These are phyloP conservation scores for Serrognathus titanus DNA, from an alignment of 2,888 invertebrate species.

Conservation along the genomic window DNA sequence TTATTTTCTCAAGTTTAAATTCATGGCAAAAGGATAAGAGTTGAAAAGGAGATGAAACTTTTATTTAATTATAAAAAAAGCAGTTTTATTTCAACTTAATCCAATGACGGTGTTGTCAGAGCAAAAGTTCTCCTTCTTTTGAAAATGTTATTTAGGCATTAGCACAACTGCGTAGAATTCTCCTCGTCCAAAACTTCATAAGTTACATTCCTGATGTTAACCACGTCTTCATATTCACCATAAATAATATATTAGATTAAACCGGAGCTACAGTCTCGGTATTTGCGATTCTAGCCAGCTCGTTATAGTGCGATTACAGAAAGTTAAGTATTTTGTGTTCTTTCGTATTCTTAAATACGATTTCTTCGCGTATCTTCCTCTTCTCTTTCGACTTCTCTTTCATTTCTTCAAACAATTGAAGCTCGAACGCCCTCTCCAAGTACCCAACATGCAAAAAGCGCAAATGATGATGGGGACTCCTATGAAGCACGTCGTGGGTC, in stretches of 20 bases:
- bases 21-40: too few species aligned
- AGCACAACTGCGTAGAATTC: slow-evolving; percentile 48
- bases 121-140: too few species aligned
- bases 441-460: slow-evolving; percentile 64
- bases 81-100: too few species aligned
- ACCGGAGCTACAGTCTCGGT: slow-evolving; percentile 62
- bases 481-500: slow-evolving; percentile 72
- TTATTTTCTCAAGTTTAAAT: too few species aligned
- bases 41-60: too few species aligned
- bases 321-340: slow-evolving; percentile 80
- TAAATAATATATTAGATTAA: slow-evolving; percentile 65
- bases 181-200: slow-evolving; percentile 67
- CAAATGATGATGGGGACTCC: slow-evolving; percentile 68
- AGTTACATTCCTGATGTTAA: slow-evolving; percentile 62
- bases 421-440: slow-evolving; percentile 55
- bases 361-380: slow-evolving; percentile 53
- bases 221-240: slow-evolving; percentile 63
- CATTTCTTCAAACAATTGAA: slow-evolving; percentile 67
- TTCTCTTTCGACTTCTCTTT: slow-evolving; percentile 56
- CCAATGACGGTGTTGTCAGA: too few species aligned
- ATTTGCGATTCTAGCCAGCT: slow-evolving; percentile 62
- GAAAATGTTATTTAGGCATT: too few species aligned
- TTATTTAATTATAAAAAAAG: too few species aligned
- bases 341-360: slow-evolving; percentile 65
- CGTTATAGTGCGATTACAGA: slow-evolving; percentile 68